These are phyloP conservation scores for Bombus huntii DNA, from an alignment of 1,140 invertebrate species.

Conservation along the genomic window DNA sequence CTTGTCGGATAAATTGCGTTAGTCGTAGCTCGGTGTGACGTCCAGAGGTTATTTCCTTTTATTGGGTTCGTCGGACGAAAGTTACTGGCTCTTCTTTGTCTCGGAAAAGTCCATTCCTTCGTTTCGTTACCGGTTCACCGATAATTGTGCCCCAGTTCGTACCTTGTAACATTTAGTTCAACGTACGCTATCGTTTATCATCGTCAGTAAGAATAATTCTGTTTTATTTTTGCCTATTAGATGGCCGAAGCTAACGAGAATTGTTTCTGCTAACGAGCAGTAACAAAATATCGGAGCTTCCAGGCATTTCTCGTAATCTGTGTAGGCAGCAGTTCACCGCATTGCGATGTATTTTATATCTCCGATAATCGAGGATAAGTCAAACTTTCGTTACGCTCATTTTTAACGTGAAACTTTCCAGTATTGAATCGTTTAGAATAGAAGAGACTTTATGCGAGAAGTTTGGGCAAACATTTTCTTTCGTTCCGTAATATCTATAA, in stretches of 20 bases:
- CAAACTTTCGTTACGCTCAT: not conserved
- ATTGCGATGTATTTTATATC: not conserved
- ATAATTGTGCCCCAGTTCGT: not conserved
- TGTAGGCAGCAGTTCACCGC: not conserved
- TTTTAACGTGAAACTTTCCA: not conserved
- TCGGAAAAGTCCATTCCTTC: not conserved
- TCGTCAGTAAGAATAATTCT: not conserved
- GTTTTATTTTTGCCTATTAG: not conserved
- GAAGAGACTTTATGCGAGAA: not conserved
- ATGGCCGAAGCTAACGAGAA: not conserved
- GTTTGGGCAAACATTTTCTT: no score
- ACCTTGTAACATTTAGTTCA: not conserved
- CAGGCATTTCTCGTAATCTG: not conserved
- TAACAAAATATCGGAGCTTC: not conserved
- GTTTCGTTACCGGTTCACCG: no score
- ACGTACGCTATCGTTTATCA: not conserved
- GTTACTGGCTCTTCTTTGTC: not conserved
- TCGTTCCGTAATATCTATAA: no score
- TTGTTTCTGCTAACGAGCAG: no score
- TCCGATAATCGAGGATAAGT: not conserved
- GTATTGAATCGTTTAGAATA: no score
- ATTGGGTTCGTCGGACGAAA: constrained; percentile 8
- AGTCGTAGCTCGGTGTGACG: not conserved
- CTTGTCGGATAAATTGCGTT: not conserved
- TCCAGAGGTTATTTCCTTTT: constrained; percentile 1